Percentiles rank a stretch among this genome's conserved stretches.
These are phyloP conservation scores for Branchinecta lynchi DNA, from an alignment of 1,140 invertebrate species.

Conservation along the genomic window DNA sequence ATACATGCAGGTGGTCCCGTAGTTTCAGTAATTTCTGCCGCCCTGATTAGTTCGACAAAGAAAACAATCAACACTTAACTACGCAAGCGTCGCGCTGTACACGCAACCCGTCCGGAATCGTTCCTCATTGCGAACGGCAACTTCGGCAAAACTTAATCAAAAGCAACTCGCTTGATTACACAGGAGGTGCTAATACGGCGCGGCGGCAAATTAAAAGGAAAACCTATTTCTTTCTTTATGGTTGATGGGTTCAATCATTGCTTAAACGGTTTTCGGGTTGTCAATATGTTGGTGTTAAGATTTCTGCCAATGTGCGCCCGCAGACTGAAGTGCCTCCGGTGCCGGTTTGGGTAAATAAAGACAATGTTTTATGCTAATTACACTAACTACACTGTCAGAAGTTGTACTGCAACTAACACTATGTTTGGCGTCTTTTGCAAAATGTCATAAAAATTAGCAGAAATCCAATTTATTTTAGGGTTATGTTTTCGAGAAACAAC, in stretches of 20 bases:
- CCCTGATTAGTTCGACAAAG: background rate
- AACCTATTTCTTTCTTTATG: conserved; percentile 10
- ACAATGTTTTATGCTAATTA: too few relatives aligned
- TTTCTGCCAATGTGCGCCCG: too few relatives aligned
- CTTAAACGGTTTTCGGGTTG: background rate
- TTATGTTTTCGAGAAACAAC: too few relatives aligned
- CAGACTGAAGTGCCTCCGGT: too few relatives aligned
- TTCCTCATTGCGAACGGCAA: background rate
- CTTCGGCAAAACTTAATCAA: background rate
- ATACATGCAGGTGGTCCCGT: background rate
- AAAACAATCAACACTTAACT: conserved; percentile 9
- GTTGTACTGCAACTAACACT: too few relatives aligned
- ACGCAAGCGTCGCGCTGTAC: background rate
- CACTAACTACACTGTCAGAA: too few relatives aligned
- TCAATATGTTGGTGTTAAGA: too few relatives aligned
- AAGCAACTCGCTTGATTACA: background rate
- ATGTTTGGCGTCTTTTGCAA: too few relatives aligned
- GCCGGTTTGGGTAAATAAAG: too few relatives aligned
- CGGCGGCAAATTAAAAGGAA: background rate
- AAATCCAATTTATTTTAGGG: too few relatives aligned
- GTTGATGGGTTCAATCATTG: background rate
- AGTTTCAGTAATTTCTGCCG: background rate
- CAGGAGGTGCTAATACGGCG: conserved; percentile 4
- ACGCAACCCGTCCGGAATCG: background rate
- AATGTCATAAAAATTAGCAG: too few relatives aligned